Conservation (phyloP, 2,113 vertebrate genomes). For the Tetraodon nigroviridis region DNA sequence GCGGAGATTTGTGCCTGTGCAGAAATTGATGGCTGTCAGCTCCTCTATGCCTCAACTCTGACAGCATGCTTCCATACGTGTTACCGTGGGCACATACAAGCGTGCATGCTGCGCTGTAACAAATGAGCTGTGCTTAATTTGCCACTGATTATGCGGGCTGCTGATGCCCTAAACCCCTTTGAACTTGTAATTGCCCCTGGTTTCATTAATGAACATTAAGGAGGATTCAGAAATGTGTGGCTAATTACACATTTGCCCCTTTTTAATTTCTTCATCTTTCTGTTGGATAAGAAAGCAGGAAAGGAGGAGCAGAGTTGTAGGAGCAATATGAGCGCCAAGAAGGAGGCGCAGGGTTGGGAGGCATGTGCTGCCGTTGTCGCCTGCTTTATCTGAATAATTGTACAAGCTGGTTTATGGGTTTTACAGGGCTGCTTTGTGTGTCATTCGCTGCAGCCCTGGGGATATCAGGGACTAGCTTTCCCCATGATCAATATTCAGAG, state of each 20-base stretch:
- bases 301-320: conserved; percentile 52
- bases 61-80: conserved; percentile 69
- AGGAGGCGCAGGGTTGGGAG: conserved; percentile 72
- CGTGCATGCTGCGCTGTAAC: conserved; percentile 89
- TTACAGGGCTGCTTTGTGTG: conserved; percentile 74
- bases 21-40: conserved; percentile 90
- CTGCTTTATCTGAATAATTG: conserved; percentile 81
- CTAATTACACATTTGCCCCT: conserved; percentile 83
- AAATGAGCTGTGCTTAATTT: conserved; percentile 97
- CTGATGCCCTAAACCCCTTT: conserved; percentile 98
- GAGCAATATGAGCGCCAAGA: conserved; percentile 65
- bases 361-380: conserved; percentile 71
- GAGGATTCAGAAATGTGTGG: conserved; percentile 90
- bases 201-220: conserved; percentile 99
- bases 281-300: conserved; percentile 49
- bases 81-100: conserved; percentile 35
- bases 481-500: conserved; percentile 90
- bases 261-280: conserved; percentile 64
- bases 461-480: conserved; percentile 76
- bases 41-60: conserved; percentile 88
- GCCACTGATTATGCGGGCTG: conserved; percentile 95
- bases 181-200: conserved; percentile 99
- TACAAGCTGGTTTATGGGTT: conserved; percentile 74
- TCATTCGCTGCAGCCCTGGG: conserved; percentile 75
- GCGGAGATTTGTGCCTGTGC: conserved; percentile 86